Base-by-base conservation (phyloP, 2,888 invertebrate genomes). In the Drosophila nr. fundita region DNA sequence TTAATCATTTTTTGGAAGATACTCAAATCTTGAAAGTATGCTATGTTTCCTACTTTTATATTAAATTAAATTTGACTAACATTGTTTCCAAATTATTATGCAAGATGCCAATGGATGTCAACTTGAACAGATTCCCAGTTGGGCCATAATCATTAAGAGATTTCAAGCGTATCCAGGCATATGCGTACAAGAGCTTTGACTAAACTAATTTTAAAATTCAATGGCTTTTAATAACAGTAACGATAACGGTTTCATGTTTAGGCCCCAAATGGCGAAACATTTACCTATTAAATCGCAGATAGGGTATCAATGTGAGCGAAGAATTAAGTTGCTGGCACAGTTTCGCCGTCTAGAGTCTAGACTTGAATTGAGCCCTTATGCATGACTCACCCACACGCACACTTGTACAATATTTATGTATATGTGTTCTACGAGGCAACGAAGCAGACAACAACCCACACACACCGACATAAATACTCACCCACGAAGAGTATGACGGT, bases 351-450 rank as follows among this genome's bases (percentile, higher is more conserved):
- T 81, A 73, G 73, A 87, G 68, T 76, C 77, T 87, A 83, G 78
- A 83, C 89, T 45, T 15, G 87, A 87, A 83, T 89, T 83, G 76
- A 74, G 76, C 70, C 59, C 76, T 79, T 76, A 72, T 71, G 67
- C 59, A 69, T 65, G 67, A 55, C 58, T 48, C 45, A 40, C 59
- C 53, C 76, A 61, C 53, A 27, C 50, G n/a, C 36, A 53, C 27
- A 32, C 24, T 21, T 29, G 10, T 24, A 54, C 15, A 11, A 11
- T n/a, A 30, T 15, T n/a, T 18, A 36, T 24, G 24, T 36, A 24
- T 27, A 24, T 30, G 15, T 50, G 34, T 29, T 48, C 53, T 30
- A 27, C 58, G 55, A 53, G 32, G 60, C 73, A 68, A 21, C 59
- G 30, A 8, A 24, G 34, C 70, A 53, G 55, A 13, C 54, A 49